phyloP scores from a whole-genome alignment of 2,888 invertebrate species.

The Limenitis camilla region DNA sequence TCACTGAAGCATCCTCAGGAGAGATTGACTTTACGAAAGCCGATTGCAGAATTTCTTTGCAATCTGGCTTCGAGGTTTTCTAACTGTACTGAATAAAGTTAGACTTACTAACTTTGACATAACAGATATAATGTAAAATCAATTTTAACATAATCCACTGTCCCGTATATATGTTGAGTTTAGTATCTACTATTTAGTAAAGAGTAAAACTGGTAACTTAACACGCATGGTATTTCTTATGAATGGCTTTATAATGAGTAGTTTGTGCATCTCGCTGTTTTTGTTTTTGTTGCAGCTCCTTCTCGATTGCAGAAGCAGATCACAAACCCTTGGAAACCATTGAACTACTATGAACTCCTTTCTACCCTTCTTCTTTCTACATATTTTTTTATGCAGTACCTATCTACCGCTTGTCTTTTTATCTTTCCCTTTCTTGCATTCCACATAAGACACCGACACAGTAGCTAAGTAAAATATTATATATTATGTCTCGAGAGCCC shows the following conservation, averaged over 20 bases:
- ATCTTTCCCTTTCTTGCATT: conserved; percentile 12
- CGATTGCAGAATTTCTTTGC: no score
- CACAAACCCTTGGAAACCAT: conserved; percentile 50
- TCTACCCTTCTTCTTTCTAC: conserved; percentile 24
- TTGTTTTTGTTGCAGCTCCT: conserved; percentile 68
- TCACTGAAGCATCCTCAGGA: no score
- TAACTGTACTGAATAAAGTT: no score
- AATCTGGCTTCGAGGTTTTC: no score
- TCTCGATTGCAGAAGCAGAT: conserved; percentile 57
- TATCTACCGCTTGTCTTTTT: conserved; percentile 3
- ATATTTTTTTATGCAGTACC: conserved; percentile 12
- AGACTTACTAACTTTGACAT: no score
- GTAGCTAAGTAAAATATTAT: conserved; percentile 1
- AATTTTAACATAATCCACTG: no score
- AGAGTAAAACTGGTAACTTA: no score
- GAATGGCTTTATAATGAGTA: conserved; percentile 51
- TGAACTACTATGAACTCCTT: conserved; percentile 41
- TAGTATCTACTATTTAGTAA: no score
- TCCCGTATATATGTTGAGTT: no score
- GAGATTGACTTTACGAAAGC: no score
- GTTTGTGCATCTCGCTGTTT: conserved; percentile 68
- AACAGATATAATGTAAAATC: no score
- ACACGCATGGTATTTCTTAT: conserved; percentile 24
- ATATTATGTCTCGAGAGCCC: not conserved
- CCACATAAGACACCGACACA: conserved; percentile 15